These are phyloP conservation scores for Neoseiulus cucumeris DNA, from an alignment of 1,140 invertebrate species.

Conservation along the genomic window DNA sequence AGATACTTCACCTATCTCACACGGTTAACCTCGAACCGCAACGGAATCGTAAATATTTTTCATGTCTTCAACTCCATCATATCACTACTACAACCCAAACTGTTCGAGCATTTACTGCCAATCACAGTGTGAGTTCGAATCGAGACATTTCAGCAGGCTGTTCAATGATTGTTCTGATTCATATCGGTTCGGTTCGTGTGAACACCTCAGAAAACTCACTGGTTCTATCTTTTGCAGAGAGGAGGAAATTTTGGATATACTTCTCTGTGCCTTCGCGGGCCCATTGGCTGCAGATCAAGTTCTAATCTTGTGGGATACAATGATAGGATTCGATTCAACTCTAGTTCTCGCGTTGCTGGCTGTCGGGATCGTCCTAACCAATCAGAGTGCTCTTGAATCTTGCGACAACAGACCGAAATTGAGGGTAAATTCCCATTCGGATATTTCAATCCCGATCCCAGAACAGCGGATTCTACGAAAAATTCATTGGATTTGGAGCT, in stretches of 20 bases:
- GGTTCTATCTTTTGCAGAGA: background rate
- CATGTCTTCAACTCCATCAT: constrained; percentile 2
- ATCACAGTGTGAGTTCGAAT: background rate
- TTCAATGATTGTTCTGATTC: background rate
- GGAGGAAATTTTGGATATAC: background rate
- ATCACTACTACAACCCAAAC: background rate
- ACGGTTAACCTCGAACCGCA: background rate
- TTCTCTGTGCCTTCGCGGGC: background rate
- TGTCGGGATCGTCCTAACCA: background rate
- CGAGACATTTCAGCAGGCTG: background rate
- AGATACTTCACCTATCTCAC: background rate
- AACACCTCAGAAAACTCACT: no score
- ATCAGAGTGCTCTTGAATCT: background rate
- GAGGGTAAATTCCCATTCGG: background rate
- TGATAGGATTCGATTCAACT: constrained; percentile 5
- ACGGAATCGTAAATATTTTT: constrained; percentile 3
- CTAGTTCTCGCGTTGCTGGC: background rate
- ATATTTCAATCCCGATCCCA: no score
- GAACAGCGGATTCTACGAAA: no score
- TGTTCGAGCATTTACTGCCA: constrained; percentile 1
- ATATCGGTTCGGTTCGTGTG: no score
- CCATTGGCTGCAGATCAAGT: constrained; percentile 4
- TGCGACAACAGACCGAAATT: background rate
- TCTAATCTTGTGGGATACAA: background rate
- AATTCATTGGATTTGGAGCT: no score